phyloP scores from a whole-genome alignment of 2,113 vertebrate species.

The Caranx melampygus region DNA sequence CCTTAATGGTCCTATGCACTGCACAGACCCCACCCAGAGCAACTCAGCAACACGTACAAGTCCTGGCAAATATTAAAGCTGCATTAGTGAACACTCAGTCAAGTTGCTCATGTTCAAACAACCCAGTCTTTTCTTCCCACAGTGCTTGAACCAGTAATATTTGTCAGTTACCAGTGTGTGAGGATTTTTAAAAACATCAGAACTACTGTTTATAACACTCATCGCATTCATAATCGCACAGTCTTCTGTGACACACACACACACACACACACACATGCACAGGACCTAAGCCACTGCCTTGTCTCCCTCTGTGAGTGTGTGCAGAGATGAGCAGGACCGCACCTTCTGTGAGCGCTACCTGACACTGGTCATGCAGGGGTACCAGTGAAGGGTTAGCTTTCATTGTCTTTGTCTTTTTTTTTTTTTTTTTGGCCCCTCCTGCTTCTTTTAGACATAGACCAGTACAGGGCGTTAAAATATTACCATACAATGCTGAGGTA shows the following conservation, averaged over 20 bases:
- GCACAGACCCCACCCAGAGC: not conserved
- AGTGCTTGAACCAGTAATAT: not conserved
- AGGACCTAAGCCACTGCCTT: conserved; percentile 47
- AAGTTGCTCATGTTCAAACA: not conserved
- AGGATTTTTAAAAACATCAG: not conserved
- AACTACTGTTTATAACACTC: not conserved
- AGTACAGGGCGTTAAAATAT: conserved; percentile 76
- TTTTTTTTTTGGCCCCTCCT: conserved; percentile 62
- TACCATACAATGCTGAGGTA: conserved; percentile 75
- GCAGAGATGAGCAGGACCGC: conserved; percentile 74
- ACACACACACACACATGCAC: conserved; percentile 46
- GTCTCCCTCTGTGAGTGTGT: conserved; percentile 61
- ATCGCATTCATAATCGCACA: not conserved
- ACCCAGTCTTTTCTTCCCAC: not conserved
- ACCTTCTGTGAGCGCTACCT: conserved; percentile 76
- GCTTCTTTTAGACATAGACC: conserved; percentile 73
- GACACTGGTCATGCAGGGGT: conserved; percentile 83
- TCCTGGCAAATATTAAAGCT: not conserved
- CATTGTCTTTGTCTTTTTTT: conserved; percentile 74
- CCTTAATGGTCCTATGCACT: not conserved
- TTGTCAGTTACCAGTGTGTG: not conserved
- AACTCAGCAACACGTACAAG: not conserved
- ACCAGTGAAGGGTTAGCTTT: conserved; percentile 81
- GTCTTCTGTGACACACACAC: conserved; percentile 17
- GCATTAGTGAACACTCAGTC: not conserved